Base-by-base conservation (phyloP, 2,113 vertebrate genomes). In the Polyodon spathula region DNA sequence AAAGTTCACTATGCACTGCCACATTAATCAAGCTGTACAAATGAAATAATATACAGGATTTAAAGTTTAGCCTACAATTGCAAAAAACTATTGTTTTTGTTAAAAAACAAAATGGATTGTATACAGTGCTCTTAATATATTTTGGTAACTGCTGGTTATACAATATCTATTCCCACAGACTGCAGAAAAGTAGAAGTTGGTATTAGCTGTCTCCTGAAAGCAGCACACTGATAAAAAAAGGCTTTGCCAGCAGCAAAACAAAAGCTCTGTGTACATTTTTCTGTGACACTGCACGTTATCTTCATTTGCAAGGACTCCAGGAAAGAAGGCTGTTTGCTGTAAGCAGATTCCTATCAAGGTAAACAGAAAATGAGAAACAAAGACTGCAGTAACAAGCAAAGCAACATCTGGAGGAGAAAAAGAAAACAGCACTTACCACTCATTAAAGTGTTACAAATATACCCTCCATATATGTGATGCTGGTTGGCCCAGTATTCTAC, bases 371-470 rank as follows among this genome's bases (percentile, higher is more conserved):
- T 5, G 6, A 12, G 37, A 4, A 4, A 8, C 53, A 44, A 59
- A 64, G 15, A 44, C 12, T 8, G 54, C 42, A 39, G 16, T 54
- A 55, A 42, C 11, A 37, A 39, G 40, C n/a, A 54, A 16, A 42
- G 10, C 42, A 41, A 43, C 8, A 17, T n/a, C 27, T 12, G 14
- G 0, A 37, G 6, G 8, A 8, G 59, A 37, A 15, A 54, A 6
- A 51, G 7, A 51, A 6, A 44, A 11, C 51, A 54, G 66, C 50
- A 40, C 81, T 64, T 63, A 86, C 85, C 81, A 65, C 78, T 77
- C 84, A 85, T 86, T 12, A 86, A 65, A 0, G 76, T 60, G 66
- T 85, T 86, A 62, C 73, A 84, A 7, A 68, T 15, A n/a, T 72
- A 63, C 40, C 73, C 75, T 4, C 73, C 66, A 5, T 78, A 80